Conservation (phyloP, 2,888 invertebrate genomes). For the Pasiphila rectangulata region DNA sequence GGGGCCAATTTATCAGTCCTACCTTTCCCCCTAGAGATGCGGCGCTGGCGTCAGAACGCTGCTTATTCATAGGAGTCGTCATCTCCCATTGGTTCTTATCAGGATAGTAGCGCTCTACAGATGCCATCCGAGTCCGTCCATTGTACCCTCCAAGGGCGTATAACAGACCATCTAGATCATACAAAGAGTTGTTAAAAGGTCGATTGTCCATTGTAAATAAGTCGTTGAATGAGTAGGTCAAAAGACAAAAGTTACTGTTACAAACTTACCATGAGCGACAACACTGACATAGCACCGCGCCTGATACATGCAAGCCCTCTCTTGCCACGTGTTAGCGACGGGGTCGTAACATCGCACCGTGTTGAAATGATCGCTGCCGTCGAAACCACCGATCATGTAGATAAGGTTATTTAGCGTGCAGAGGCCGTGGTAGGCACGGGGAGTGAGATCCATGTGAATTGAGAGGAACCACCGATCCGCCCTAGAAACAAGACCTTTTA, state of each 20-base stretch:
- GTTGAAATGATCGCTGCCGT: constrained; percentile 88
- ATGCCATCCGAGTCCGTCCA: constrained; percentile 86
- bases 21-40: constrained; percentile 84
- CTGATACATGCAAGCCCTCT: constrained; percentile 89
- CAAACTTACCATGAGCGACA: constrained; percentile 82
- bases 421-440: constrained; percentile 90
- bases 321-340: constrained; percentile 86
- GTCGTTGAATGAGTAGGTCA: no score
- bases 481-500: no score
- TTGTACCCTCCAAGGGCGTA: constrained; percentile 93
- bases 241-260: no score
- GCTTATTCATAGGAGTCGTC: constrained; percentile 87
- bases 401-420: constrained; percentile 85
- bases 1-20: not conserved
- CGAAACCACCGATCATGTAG: constrained; percentile 91
- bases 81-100: constrained; percentile 89
- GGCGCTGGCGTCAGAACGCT: constrained; percentile 89
- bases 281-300: constrained; percentile 90
- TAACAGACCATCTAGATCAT: constrained; percentile 86
- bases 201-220: no score
- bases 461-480: constrained; percentile 89
- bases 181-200: no score
- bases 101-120: constrained; percentile 89
- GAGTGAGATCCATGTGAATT: constrained; percentile 83
- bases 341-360: constrained; percentile 91